Base-by-base conservation (phyloP, 2,888 invertebrate genomes). In the Muschampia plurimacula region DNA sequence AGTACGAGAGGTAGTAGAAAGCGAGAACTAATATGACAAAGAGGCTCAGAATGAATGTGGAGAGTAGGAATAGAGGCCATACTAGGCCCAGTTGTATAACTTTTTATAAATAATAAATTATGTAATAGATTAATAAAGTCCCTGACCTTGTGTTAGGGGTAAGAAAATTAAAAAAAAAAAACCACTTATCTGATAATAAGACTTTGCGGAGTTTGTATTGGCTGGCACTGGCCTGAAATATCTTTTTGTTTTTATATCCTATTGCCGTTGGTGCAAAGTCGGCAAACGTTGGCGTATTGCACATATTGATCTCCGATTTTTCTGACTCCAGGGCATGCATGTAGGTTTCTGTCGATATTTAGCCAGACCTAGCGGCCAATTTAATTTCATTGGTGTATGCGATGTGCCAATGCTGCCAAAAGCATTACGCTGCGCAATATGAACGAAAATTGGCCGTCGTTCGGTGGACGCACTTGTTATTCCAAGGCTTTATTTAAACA, bases 311-410 rank as follows among this genome's bases (percentile, higher is more conserved):
- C 3, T 7, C 8, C 6, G 39, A 22, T 22, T 55, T 55, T 55
- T 55, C 4, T 49, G n/a, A 49, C 1, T n/a, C 52, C 10, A 22
- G 10, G 22, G 4, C 9, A n/a, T 55, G 22, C 22, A 55, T 22
- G 13, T 13, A 41, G 41, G 41, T 41, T 9, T 9, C 4, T 49
- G 55, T 55, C 22, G 15, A 52, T 52, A 52, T 52, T 52, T 52
- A 7, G 52, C n/a, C 52, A 52, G 15, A 52, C 15, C 52, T 52
- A 52, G 15, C 52, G 55, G 55, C 55, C 55, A 55, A 55, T 55
- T 55, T 55, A 55, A 55, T 55, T 55, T 55, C 55, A 55, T 22
- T 55, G 55, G 55, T 55, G 22, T 55, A 6, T 22, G 52, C 15
- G n/a, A 55, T n/a, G 15, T 9, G 15, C 15, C 49, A 49, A n/a